Conservation (phyloP, 2,113 vertebrate species). For the Herpailurus yagouaroundi region DNA sequence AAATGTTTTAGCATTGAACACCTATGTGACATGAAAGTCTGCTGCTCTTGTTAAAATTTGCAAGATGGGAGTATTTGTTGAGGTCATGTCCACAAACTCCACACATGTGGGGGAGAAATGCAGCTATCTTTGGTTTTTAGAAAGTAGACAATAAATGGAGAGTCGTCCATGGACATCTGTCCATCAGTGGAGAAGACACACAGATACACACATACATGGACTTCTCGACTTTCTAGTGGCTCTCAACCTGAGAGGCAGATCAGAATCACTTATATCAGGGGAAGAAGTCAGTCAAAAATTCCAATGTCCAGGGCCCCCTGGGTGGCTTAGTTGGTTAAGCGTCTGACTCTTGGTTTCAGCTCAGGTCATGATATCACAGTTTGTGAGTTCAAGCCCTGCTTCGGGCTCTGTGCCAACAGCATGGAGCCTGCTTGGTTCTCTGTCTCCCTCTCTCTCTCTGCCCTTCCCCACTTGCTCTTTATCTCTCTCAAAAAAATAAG, state of each 20-base stretch:
- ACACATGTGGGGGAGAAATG: not conserved
- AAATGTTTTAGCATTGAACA: not conserved
- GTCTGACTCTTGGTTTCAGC: too few relatives aligned
- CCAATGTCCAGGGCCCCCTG: not conserved
- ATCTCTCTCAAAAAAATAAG: too few relatives aligned
- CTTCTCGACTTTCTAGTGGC: not conserved
- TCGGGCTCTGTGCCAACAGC: too few relatives aligned
- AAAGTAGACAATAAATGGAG: not conserved
- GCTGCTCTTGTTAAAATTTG: not conserved
- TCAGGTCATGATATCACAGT: too few relatives aligned
- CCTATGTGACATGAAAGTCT: not conserved
- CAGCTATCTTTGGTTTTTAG: not conserved
- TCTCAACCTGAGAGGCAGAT: not conserved
- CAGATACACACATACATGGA: too few relatives aligned
- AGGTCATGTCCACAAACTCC: too few relatives aligned
- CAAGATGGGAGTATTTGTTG: not conserved
- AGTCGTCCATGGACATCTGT: rapidly evolving
- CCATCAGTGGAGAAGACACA: not conserved
- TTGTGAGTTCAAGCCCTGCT: too few relatives aligned
- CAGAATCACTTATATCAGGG: not conserved
- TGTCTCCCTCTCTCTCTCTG: too few relatives aligned
- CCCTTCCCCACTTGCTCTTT: too few relatives aligned
- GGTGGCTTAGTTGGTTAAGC: too few relatives aligned
- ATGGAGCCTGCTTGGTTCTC: too few relatives aligned
- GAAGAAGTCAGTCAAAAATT: not conserved